Evolutionary conservation across 1,140 invertebrate species (phyloP).

Genomic region (Neodiprion lecontei): DNA sequence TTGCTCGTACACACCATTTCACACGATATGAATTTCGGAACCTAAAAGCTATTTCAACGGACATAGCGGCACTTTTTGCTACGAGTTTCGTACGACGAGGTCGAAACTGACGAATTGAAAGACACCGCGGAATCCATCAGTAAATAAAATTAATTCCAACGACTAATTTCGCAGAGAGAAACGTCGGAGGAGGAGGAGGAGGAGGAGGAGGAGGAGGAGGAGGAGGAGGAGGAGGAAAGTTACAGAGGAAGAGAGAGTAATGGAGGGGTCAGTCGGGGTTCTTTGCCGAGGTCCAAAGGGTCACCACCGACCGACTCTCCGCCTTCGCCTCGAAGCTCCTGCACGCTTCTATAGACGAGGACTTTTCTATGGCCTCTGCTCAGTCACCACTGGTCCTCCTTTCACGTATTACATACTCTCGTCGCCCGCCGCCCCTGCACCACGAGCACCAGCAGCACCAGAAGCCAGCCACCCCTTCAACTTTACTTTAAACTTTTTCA

Average conservation of each 20-base stretch:
- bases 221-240: slow-evolving; percentile 26
- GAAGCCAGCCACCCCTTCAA: not conserved
- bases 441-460: not conserved
- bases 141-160: not conserved
- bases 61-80: no score
- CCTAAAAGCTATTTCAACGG: no score
- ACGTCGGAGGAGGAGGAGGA: slow-evolving; percentile 21
- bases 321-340: not conserved
- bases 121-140: not conserved
- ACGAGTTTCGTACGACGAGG: not conserved
- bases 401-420: no score
- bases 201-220: slow-evolving; percentile 19
- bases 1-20: no score
- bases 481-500: slow-evolving; percentile 24
- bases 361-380: not conserved
- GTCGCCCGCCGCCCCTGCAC: not conserved
- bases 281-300: slow-evolving; percentile 2
- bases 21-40: no score
- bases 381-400: no score
- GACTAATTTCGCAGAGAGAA: slow-evolving; percentile 18
- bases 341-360: not conserved
- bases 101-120: not conserved
- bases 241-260: slow-evolving; percentile 17
- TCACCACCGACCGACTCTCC: not conserved
- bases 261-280: slow-evolving; percentile 1